phyloP scores from a whole-genome alignment of 2,113 vertebrate genomes.

The Oceanodroma tethys region DNA sequence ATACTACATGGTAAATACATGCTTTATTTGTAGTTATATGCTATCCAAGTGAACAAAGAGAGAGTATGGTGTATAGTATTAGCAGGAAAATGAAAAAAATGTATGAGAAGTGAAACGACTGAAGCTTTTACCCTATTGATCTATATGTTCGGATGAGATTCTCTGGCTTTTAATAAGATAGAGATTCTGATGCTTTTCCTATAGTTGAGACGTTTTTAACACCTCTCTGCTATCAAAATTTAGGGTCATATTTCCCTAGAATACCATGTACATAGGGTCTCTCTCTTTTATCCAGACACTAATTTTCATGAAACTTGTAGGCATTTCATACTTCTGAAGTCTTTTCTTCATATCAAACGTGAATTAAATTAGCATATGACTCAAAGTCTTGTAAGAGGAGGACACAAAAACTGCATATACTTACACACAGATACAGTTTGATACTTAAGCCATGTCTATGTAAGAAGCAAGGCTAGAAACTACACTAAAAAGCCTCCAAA shows the following conservation, averaged over 20 bases:
- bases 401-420: neutral
- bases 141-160: neutral
- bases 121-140: neutral
- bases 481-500: neutral
- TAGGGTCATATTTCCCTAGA: neutral
- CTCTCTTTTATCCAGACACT: neutral
- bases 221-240: neutral
- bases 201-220: neutral
- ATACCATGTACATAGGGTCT: neutral
- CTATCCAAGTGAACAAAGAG: neutral
- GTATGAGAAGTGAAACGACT: neutral
- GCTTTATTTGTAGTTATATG: neutral
- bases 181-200: neutral
- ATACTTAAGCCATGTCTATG: neutral
- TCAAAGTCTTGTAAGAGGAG: neutral
- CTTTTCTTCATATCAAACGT: neutral
- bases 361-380: neutral
- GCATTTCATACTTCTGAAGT: neutral
- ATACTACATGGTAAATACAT: neutral
- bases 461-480: neutral
- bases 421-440: neutral
- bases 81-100: neutral
- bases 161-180: neutral
- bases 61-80: neutral
- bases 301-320: neutral